phyloP scores from a whole-genome alignment of 2,113 vertebrate genomes.

The Lamprotornis superbus region DNA sequence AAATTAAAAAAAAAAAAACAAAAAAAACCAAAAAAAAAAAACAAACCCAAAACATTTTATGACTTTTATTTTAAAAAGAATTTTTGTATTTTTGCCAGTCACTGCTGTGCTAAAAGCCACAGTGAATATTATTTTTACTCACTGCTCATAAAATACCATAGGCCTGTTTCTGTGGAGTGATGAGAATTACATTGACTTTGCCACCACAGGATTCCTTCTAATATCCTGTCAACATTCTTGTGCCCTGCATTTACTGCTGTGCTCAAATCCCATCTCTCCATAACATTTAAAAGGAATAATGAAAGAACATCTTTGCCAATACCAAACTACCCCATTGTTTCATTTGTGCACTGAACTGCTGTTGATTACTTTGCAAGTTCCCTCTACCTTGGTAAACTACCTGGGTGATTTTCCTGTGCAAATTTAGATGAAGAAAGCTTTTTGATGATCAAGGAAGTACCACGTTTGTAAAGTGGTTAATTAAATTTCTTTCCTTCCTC shows the following conservation, averaged over 20 bases:
- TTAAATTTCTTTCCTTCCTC: not conserved
- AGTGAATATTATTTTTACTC: conserved; percentile 16
- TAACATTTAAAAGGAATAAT: not conserved
- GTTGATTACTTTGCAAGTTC: not conserved
- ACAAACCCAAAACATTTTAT: not conserved
- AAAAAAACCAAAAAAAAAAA: not conserved
- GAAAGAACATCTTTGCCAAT: not conserved
- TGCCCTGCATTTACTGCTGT: not conserved
- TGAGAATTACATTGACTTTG: conserved; percentile 20
- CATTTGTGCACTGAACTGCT: not conserved
- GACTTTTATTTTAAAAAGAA: not conserved
- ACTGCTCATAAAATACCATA: not conserved
- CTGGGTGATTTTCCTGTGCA: not conserved
- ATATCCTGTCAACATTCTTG: not conserved
- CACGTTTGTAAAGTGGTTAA: not conserved
- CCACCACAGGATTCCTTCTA: conserved; percentile 30
- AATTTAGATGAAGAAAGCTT: not conserved
- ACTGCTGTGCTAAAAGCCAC: not conserved
- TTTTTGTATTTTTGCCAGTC: not conserved
- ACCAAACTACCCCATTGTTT: not conserved
- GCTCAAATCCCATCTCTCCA: conserved; percentile 8
- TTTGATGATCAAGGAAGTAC: not conserved
- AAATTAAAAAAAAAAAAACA: not conserved
- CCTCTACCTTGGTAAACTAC: not conserved
- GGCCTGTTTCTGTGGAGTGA: not conserved